These are phyloP conservation scores for Pediacus dermestoides DNA, from an alignment of 2,888 invertebrate species.

Conservation along the genomic window DNA sequence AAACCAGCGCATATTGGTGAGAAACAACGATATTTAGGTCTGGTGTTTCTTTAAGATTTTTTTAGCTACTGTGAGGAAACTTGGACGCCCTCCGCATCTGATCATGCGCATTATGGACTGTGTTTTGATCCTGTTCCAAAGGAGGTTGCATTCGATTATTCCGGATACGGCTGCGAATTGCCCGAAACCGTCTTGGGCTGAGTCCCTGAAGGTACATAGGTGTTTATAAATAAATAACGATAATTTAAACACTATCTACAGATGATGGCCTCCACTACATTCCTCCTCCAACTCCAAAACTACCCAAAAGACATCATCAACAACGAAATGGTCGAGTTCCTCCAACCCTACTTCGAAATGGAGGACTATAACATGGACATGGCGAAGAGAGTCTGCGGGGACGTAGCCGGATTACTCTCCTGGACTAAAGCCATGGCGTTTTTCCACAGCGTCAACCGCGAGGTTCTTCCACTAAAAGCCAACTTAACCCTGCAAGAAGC, in stretches of 20 bases:
- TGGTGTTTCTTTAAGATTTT: slow-evolving; percentile 9
- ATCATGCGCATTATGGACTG: slow-evolving; percentile 99
- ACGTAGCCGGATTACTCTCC: slow-evolving; percentile 89
- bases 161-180: slow-evolving; percentile 78
- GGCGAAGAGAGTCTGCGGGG: slow-evolving; percentile 92
- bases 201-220: slow-evolving; percentile 74
- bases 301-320: slow-evolving; percentile 96
- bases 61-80: slow-evolving; percentile 79
- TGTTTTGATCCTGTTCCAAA: slow-evolving; percentile 87
- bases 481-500: slow-evolving; percentile 90
- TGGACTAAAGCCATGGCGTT: slow-evolving; percentile 97
- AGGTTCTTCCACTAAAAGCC: slow-evolving; percentile 90
- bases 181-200: slow-evolving; percentile 94
- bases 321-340: slow-evolving; percentile 92
- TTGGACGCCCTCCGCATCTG: slow-evolving; percentile 92
- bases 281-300: slow-evolving; percentile 85
- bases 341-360: slow-evolving; percentile 90
- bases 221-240: too few relatives aligned
- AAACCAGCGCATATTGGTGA: slow-evolving; percentile 89
- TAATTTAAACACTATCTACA: slow-evolving; percentile 42
- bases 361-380: slow-evolving; percentile 97
- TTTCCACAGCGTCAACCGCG: slow-evolving; percentile 94
- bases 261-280: slow-evolving; percentile 96
- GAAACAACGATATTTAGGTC: background rate
- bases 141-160: slow-evolving; percentile 77